A percentile compares a stretch with the other conserved stretches of the same genome.
phyloP scores from a whole-genome alignment of 64 coral and sea anemone species.

The Cladopsammia gracilis region DNA sequence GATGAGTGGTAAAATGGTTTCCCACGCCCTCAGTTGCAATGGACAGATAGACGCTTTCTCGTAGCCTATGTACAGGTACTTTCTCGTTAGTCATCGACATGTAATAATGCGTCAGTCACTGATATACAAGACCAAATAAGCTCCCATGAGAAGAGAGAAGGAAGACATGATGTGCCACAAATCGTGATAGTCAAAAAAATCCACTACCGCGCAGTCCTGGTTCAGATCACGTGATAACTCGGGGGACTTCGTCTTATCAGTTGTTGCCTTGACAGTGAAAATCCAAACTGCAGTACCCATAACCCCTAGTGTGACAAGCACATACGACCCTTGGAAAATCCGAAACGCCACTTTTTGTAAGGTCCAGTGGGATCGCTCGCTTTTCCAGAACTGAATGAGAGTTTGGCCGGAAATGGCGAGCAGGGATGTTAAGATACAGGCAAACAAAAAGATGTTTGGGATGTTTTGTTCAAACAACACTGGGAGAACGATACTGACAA shows the following conservation, averaged over 20 bases:
- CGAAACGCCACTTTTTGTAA: not conserved
- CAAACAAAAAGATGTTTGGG: conserved; percentile 75
- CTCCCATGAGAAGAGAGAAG: conserved; percentile 65
- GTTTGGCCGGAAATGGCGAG: conserved; percentile 48
- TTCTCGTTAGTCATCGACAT: not conserved
- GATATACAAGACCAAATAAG: conserved; percentile 68
- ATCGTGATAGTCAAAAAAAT: conserved; percentile 79
- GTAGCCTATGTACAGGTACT: too few species aligned
- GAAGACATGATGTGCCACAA: conserved; percentile 84
- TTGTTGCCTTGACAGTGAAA: conserved; percentile 56
- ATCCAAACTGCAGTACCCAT: conserved; percentile 47
- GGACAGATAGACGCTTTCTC: too few species aligned
- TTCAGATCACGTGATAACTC: conserved; percentile 75
- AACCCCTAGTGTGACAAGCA: conserved; percentile 7
- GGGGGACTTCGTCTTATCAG: conserved; percentile 46
- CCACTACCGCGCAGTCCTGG: conserved; percentile 54
- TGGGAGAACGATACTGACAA: conserved; percentile 7
- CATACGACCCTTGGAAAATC: conserved; percentile 59
- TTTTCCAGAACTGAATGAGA: conserved; percentile 21
- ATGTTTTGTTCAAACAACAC: conserved; percentile 6
- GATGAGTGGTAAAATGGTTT: too few species aligned
- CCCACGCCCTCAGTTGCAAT: too few species aligned
- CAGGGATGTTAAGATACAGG: conserved; percentile 31
- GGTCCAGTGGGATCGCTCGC: not conserved
- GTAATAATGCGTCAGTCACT: conserved; percentile 10